Evolutionary conservation across 2,888 invertebrate species (phyloP), one percentile per base, ranked within the genome.

Genomic region (Odontocerum albicorne): DNA sequence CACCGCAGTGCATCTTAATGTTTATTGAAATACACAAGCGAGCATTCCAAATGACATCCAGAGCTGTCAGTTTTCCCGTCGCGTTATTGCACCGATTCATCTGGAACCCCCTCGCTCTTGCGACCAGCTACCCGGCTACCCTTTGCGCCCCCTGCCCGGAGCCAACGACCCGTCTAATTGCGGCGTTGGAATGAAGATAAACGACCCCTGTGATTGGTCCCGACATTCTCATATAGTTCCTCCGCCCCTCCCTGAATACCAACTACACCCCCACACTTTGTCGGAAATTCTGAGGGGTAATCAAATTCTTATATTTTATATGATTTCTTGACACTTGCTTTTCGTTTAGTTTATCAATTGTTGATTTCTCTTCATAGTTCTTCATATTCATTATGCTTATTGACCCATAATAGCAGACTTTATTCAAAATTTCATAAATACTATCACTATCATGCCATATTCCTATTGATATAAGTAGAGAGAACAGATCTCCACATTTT

Each of bases 91-190:
- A 63, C 63, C 64, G 65, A 60, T 60, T 50, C 65, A 63, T 49
- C 51, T 43, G 35, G 62, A 72, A 68, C 66, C 66, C 62, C 66
- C 67, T 68, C 65, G 10, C 10, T 27, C 27, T 10, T 27, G n/a
- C 62, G 59, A 57, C 59, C 38, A 8, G 6, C 38, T 16, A 15
- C n/a, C n/a, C 38, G 15, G 13, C 38, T 60, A 44, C n/a, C 38
- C 35, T 3, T 36, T 61, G 59, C 63, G 64, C 66, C 31, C 61
- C 62, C 63, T 64, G 66, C 66, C 72, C 73, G 76, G 77, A 77
- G 75, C 77, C 83, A 81, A 81, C 82, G 82, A 82, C 78, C 82
- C 83, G 79, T 83, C 82, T 83, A 83, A 84, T 84, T 84, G 83
- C 77, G 80, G 77, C 77, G 76, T 75, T 78, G 72, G 74, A 83